phyloP scores from a whole-genome alignment of 2,888 invertebrate species.

The Hyalella azteca region DNA sequence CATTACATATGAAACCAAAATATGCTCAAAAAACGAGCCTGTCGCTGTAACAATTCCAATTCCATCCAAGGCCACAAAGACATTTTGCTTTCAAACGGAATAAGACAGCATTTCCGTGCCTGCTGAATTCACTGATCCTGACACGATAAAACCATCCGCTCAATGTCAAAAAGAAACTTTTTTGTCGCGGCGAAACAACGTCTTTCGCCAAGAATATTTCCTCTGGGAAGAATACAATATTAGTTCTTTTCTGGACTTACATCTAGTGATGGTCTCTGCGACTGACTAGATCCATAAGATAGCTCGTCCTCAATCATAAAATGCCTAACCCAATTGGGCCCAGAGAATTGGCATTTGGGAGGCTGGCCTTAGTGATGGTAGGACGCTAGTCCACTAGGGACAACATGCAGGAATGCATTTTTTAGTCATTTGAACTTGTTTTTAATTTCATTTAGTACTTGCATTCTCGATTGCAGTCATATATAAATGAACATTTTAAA shows the following conservation, averaged over 20 bases:
- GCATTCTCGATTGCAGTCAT: no score
- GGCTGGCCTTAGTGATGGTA: background rate
- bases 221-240: background rate
- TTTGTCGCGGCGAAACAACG: background rate
- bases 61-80: no score
- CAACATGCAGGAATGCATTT: no score
- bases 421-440: no score
- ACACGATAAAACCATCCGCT: background rate
- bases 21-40: no score
- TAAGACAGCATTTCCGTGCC: no score
- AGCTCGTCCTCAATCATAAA: constrained; percentile 10
- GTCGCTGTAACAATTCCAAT: no score
- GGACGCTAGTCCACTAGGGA: no score
- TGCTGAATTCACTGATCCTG: background rate
- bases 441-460: no score
- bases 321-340: background rate
- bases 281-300: background rate
- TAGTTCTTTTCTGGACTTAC: background rate
- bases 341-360: background rate
- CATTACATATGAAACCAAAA: no score
- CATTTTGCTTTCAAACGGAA: no score
- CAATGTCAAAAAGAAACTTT: background rate
- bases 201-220: background rate
- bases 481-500: no score
- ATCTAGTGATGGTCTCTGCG: background rate